These are phyloP conservation scores for Neoascia interrupta DNA, from an alignment of 2,888 invertebrate species.

Conservation along the genomic window DNA sequence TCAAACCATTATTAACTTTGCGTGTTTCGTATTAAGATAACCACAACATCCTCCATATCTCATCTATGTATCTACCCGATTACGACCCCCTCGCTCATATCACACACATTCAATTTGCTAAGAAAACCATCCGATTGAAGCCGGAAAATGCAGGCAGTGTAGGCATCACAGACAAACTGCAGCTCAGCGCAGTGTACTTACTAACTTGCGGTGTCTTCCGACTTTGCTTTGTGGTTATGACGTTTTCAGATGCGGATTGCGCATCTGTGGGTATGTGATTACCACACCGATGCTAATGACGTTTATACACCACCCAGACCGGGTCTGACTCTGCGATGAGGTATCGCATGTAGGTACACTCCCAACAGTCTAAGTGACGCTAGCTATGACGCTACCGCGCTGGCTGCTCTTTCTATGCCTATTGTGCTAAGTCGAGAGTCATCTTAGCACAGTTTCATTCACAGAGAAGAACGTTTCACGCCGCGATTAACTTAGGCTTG, in stretches of 20 bases:
- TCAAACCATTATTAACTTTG: constrained; percentile 30
- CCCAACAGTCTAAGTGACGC: constrained; percentile 56
- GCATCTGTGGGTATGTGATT: constrained; percentile 41
- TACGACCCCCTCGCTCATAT: constrained; percentile 23
- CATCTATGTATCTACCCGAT: constrained; percentile 27
- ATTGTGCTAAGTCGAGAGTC: constrained; percentile 33
- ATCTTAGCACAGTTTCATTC: constrained; percentile 58
- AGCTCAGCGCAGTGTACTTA: constrained; percentile 30
- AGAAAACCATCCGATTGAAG: constrained; percentile 45
- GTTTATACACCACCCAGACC: too few relatives aligned
- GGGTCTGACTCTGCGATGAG: too few relatives aligned
- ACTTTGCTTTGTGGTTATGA: constrained; percentile 57
- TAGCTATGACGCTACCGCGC: constrained; percentile 32
- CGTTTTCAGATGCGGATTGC: constrained; percentile 44
- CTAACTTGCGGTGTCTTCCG: constrained; percentile 41
- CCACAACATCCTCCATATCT: constrained; percentile 49
- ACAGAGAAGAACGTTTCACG: constrained; percentile 35
- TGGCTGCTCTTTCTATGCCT: constrained; percentile 20
- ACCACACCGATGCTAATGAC: constrained; percentile 54
- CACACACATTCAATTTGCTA: constrained; percentile 47
- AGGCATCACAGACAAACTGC: constrained; percentile 16
- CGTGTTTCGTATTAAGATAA: constrained; percentile 52
- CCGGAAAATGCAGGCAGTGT: constrained; percentile 57
- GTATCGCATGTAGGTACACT: constrained; percentile 10
- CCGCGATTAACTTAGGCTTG: constrained; percentile 42